Base-by-base conservation (phyloP, 2,888 invertebrate species). In the Tribolium freemani region DNA sequence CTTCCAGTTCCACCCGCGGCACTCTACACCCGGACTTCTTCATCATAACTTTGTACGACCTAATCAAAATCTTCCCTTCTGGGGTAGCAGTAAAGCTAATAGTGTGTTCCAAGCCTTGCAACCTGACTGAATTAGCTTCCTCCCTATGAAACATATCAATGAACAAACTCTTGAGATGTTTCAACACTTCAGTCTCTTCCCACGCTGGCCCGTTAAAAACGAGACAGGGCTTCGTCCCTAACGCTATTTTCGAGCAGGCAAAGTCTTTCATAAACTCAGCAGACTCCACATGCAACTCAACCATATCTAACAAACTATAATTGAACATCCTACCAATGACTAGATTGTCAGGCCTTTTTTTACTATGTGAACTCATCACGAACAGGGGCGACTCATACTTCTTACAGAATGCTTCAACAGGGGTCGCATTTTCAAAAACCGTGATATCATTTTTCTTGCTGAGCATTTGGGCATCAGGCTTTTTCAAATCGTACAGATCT, bases 81-180 rank as follows among this genome's bases (percentile, higher is more conserved):
- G 90, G 89, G 1, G 92, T 90, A 2, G 94, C 93, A 45, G 97
- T 96, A 83, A 99, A 96, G 85, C 94, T 93, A 20, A 99, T 87
- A 0, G 95, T 95, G 88, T 98, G 97, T 84, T 99, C 98, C 73
- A 99, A 89, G 0, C 99, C 99, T 83, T 97, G 95, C 8, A 99
- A 88, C 73, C 97, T 90, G 54, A 99, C 91, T 53, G 93, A 92
- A 66, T 93, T 92, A 0, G 93, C 92, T 81, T 90, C 89, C 83
- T 96, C 94, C 76, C 96, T 93, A 75, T 96, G 92, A 86, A 99
- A 99, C 87, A 97, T 94, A 87, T 99, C 99, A 78, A 93, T 90
- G 68, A 99, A 90, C 38, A 99, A 86, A 83, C 94, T 98, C 83
- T 96, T 96, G 13, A 99, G 87, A 76, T 97, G 90, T 78, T 92